Percentiles rank a stretch among this genome's conserved stretches.
These are phyloP conservation scores for Dendrolimus houi DNA, from an alignment of 2,888 invertebrate genomes.

Conservation along the genomic window DNA sequence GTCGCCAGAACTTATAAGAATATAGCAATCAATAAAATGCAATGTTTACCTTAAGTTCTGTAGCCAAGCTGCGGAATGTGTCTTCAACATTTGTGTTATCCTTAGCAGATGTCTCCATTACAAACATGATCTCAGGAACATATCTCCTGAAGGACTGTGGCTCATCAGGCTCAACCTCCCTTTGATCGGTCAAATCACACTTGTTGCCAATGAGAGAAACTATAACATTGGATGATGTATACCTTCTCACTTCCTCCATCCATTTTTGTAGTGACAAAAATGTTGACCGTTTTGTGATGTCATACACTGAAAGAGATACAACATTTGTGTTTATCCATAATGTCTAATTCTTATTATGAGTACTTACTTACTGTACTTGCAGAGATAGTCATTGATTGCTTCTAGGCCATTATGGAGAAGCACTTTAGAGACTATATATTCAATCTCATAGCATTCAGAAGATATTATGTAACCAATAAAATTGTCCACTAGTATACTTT, in stretches of 20 bases:
- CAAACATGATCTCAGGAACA: slow-evolving; percentile 90
- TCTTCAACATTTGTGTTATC: slow-evolving; percentile 94
- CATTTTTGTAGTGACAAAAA: slow-evolving; percentile 95
- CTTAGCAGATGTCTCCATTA: slow-evolving; percentile 93
- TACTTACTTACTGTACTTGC: too few relatives aligned
- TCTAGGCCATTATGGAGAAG: too few relatives aligned
- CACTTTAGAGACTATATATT: too few relatives aligned
- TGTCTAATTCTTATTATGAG: too few relatives aligned
- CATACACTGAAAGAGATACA: slow-evolving; percentile 82
- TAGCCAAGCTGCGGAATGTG: slow-evolving; percentile 89
- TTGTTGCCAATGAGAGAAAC: slow-evolving; percentile 95
- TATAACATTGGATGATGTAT: slow-evolving; percentile 94
- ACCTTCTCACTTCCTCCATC: slow-evolving; percentile 96
- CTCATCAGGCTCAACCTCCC: slow-evolving; percentile 91
- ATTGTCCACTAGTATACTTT: too few relatives aligned
- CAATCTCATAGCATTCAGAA: too few relatives aligned
- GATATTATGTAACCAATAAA: too few relatives aligned
- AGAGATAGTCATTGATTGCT: too few relatives aligned
- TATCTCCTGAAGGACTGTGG: slow-evolving; percentile 91
- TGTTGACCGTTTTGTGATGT: slow-evolving; percentile 94
- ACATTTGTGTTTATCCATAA: too few relatives aligned
- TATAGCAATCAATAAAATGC: background rate
- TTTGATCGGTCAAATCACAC: slow-evolving; percentile 86
- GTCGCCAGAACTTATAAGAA: too few relatives aligned
- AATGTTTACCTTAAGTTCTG: slow-evolving; percentile 84